These are phyloP conservation scores for Platygyra sinensis DNA, from an alignment of 64 coral and sea anemone species.

Conservation along the genomic window DNA sequence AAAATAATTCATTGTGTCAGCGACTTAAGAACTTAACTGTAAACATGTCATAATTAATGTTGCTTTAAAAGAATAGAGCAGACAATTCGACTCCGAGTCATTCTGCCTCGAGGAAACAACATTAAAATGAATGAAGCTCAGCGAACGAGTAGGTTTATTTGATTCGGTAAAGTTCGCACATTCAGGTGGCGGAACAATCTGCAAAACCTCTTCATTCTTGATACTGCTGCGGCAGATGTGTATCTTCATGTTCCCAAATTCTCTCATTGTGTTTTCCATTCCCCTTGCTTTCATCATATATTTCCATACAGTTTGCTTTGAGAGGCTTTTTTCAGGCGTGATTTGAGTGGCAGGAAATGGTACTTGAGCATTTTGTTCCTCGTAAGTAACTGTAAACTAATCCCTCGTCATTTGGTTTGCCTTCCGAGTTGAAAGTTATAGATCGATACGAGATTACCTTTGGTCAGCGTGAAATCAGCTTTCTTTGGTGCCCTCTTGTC, in stretches of 20 bases:
- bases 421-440: neutral
- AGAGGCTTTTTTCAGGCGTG: slow-evolving; percentile 10
- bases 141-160: neutral
- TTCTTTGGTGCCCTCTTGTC: neutral
- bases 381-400: neutral
- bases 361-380: slow-evolving; percentile 7
- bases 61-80: slow-evolving; percentile 9
- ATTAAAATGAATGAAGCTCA: slow-evolving; percentile 22
- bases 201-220: neutral
- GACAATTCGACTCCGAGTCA: slow-evolving; percentile 42
- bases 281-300: neutral
- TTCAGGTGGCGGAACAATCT: neutral
- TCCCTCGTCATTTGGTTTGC: slow-evolving; percentile 7
- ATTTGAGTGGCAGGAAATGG: slow-evolving; percentile 34
- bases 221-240: neutral
- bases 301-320: slow-evolving; percentile 12
- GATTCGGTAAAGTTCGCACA: neutral
- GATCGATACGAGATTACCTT: neutral
- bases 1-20: slow-evolving; percentile 20
- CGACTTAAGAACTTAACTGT: slow-evolving; percentile 7
- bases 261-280: neutral
- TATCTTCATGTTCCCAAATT: neutral
- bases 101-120: slow-evolving; percentile 43
- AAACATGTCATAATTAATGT: slow-evolving; percentile 45
- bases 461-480: neutral